These are phyloP conservation scores for Caenorhabditis tropicalis DNA, from an alignment of 1,140 invertebrate species.

Conservation along the genomic window DNA sequence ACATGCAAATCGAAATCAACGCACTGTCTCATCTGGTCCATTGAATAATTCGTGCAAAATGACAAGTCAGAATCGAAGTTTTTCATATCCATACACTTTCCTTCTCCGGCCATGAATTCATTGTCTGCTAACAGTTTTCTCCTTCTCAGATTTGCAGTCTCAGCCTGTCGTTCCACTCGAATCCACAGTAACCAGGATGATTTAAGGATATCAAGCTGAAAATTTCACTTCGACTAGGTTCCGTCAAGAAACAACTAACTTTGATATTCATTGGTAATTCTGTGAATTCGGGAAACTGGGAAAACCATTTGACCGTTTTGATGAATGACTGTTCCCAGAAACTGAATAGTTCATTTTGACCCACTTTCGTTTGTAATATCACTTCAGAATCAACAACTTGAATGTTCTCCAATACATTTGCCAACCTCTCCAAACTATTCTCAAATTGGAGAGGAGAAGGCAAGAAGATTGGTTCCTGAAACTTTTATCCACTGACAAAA, in stretches of 20 bases:
- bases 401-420: not conserved
- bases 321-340: not conserved
- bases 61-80: not conserved
- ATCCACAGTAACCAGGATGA: not conserved
- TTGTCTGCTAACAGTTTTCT: not conserved
- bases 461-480: not conserved
- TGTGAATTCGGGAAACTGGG: not conserved
- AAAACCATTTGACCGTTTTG: not conserved
- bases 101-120: not conserved
- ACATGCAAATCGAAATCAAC: not conserved
- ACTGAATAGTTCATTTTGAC: not conserved
- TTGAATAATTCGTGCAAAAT: not conserved
- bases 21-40: not conserved
- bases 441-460: not conserved
- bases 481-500: not conserved
- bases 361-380: not conserved
- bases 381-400: not conserved
- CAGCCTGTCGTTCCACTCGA: not conserved
- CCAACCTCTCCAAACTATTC: not conserved
- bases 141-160: not conserved
- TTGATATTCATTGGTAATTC: not conserved
- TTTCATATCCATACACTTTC: not conserved
- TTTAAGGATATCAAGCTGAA: not conserved
- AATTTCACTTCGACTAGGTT: not conserved
- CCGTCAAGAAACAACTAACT: not conserved